phyloP scores from a whole-genome alignment of 2,113 vertebrate species.

The Brienomyrus brachyistius region DNA sequence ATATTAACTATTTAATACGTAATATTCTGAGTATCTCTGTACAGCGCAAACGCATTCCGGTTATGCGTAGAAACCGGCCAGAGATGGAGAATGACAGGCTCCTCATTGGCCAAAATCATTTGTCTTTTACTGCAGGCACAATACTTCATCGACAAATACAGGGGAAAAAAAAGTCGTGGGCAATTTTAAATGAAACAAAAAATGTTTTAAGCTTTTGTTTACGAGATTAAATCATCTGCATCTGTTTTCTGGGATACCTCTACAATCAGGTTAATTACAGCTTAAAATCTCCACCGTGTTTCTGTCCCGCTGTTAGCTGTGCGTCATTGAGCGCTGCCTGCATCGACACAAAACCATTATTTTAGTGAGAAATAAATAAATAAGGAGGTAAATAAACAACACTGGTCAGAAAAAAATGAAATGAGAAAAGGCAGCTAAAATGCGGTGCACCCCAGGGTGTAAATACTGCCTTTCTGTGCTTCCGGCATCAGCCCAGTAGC shows the following conservation, averaged over 20 bases:
- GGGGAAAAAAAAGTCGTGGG: neutral
- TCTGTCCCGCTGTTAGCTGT: neutral
- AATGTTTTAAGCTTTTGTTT: neutral
- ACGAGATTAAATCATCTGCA: neutral
- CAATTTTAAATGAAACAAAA: neutral
- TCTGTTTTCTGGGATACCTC: neutral
- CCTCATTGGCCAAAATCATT: neutral
- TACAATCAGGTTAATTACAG: neutral
- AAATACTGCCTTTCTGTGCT: neutral
- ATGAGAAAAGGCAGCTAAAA: neutral
- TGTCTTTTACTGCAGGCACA: neutral
- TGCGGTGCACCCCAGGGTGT: neutral
- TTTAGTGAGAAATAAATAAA: neutral
- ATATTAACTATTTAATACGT: neutral
- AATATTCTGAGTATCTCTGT: neutral
- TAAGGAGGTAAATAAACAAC: neutral
- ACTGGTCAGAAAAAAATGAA: neutral
- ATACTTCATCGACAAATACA: neutral
- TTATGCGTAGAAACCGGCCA: neutral
- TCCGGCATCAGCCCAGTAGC: neutral
- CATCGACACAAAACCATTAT: neutral
- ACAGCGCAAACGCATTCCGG: neutral
- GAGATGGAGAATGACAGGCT: neutral
- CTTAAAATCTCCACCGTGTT: neutral
- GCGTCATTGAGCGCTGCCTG: neutral